Base-by-base conservation (phyloP, 2,888 invertebrate species). In the Aphodius sticticus region DNA sequence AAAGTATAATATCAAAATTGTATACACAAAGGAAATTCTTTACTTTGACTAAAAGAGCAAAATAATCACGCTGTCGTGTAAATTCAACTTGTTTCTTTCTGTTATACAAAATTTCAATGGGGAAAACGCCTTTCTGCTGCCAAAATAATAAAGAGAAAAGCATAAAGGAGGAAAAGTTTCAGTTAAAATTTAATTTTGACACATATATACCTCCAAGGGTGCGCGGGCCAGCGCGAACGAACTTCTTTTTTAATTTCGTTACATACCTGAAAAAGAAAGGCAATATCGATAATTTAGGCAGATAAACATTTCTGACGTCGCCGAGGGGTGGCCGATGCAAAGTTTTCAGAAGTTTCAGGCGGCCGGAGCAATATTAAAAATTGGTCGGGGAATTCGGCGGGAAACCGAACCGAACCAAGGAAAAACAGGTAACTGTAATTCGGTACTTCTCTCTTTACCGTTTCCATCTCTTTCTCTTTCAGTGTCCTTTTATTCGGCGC, bases 341-440 rank as follows among this genome's bases (percentile, higher is more conserved):
- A 78, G 69, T 35, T 78, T 74, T 74, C 53, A 76, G 75, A 78
- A 78, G 78, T 78, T 78, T 72, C 72, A 78, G 72, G 69, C 16
- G 38, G 78, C 79, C 80, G 77, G 82, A 82, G 82, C 82, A 81
- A 83, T 83, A 83, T 83, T 83, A 82, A 83, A 83, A 83, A 82
- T 83, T 82, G 80, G 81, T 76, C 79, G 80, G 80, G 79, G 79
- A 81, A 82, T 78, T 81, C 78, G 77, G 79, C 53, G 53, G 53
- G 53, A 53, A 2, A 53, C 53, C 53, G 53, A 53, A 53, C 53
- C 80, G 79, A 83, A 81, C 77, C 77, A 78, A 82, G 79, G 79
- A 78, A 76, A 53, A 80, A 76, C 78, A 80, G 80, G 81, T 79
- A 81, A 83, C 82, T 80, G 82, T 80, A 82, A 82, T 82, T 82